Conservation (phyloP, 2,797 vertebrate species). For the Hoplostethus mediterraneus region DNA sequence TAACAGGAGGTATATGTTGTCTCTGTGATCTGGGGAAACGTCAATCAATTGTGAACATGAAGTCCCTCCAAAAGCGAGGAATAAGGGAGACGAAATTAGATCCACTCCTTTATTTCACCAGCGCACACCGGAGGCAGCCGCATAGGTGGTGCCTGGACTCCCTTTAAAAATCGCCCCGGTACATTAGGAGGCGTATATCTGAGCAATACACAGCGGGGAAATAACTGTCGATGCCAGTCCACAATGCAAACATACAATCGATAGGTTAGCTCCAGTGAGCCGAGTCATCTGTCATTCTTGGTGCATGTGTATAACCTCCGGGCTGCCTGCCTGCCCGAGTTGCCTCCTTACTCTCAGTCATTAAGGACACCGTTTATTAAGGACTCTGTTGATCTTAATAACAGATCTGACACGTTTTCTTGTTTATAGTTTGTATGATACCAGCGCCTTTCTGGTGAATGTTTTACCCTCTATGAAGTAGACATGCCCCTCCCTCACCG, state of each 20-base stretch:
- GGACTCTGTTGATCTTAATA: neutral
- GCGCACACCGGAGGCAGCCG: slow-evolving; percentile 11
- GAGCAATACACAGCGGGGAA: neutral
- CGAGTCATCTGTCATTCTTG: too few species aligned
- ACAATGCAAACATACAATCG: too few species aligned
- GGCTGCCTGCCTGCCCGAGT: neutral
- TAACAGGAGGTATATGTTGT: neutral
- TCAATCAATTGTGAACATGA: neutral
- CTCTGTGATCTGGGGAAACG: neutral
- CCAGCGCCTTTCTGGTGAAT: slow-evolving; percentile 1
- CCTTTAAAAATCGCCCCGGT: slow-evolving; percentile 13
- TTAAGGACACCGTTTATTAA: neutral
- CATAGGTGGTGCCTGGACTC: slow-evolving; percentile 39
- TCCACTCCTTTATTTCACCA: slow-evolving; percentile 14
- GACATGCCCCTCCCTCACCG: slow-evolving; percentile 8
- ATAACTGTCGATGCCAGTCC: too few species aligned
- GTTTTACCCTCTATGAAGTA: slow-evolving; percentile 11
- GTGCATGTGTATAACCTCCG: neutral
- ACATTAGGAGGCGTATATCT: neutral
- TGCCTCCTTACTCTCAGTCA: neutral
- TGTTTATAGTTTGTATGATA: slow-evolving; percentile 8
- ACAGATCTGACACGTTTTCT: slow-evolving; percentile 2
- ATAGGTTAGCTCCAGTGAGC: too few species aligned
- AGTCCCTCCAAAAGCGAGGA: neutral
- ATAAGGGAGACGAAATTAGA: neutral